Evolutionary conservation across 2,113 vertebrate genomes (phyloP).

Genomic region (Tinamus guttatus): DNA sequence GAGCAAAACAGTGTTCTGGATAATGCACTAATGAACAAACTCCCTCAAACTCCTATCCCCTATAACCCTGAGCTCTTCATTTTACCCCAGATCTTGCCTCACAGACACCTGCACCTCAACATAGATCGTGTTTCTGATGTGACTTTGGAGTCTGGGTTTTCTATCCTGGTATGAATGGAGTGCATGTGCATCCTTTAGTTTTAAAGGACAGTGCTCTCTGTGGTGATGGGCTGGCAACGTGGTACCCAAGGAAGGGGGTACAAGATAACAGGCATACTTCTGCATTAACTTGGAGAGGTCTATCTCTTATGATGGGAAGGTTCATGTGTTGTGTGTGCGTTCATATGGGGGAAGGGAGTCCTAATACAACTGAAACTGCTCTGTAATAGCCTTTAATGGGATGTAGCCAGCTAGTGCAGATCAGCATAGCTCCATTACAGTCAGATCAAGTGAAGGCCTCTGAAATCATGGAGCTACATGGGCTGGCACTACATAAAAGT

Average conservation of each 20-base stretch:
- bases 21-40: neutral
- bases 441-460: too few species aligned
- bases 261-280: neutral
- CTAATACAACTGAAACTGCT: rapidly evolving
- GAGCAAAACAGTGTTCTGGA: neutral
- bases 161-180: rapidly evolving
- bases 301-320: neutral
- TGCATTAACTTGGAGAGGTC: too few species aligned
- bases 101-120: neutral
- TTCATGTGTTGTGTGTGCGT: rapidly evolving
- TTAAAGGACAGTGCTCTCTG: neutral
- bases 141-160: neutral
- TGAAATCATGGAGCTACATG: neutral
- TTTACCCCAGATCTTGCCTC: neutral
- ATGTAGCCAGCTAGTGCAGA: rapidly evolving
- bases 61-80: neutral
- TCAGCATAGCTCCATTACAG: neutral
- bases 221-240: neutral
- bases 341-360: neutral
- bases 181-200: neutral
- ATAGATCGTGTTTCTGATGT: neutral
- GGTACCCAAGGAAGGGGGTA: neutral
- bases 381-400: rapidly evolving
- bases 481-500: rapidly evolving
- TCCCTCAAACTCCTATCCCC: rapidly evolving